phyloP scores from a whole-genome alignment of 2,797 vertebrate species.

The Myripristis murdjan region DNA sequence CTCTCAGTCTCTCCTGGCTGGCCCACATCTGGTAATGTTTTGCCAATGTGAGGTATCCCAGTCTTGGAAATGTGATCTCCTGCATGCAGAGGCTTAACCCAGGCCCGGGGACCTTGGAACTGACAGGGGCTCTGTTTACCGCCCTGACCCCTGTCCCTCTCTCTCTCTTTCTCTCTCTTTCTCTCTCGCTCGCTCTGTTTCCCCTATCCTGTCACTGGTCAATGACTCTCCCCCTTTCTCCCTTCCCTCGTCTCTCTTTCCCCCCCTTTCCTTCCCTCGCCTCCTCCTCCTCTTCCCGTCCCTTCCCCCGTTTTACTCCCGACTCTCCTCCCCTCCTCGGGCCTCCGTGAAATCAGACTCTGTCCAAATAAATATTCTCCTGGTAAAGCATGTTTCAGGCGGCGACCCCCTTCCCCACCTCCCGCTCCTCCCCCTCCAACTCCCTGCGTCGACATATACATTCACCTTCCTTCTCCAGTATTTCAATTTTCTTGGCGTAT shows the following conservation, averaged over 20 bases:
- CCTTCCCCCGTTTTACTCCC: background rate
- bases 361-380: slow-evolving; percentile 44
- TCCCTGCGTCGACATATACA: background rate
- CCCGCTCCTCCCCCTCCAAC: background rate
- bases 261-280: background rate
- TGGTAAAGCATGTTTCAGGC: background rate
- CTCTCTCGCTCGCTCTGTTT: background rate
- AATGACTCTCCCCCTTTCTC: slow-evolving; percentile 4
- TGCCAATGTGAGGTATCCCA: slow-evolving; percentile 71
- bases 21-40: slow-evolving; percentile 79
- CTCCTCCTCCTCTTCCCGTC: background rate
- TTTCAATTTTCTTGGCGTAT: no score
- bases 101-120: slow-evolving; percentile 19
- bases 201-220: slow-evolving; percentile 20
- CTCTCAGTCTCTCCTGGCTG: slow-evolving; percentile 37
- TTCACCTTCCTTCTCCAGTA: no score
- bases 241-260: background rate
- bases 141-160: slow-evolving; percentile 14
- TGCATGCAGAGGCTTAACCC: slow-evolving; percentile 33
- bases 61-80: slow-evolving; percentile 72
- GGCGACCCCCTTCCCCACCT: background rate
- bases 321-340: slow-evolving; percentile 4
- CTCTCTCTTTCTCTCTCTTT: background rate
- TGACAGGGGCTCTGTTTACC: slow-evolving; percentile 26
- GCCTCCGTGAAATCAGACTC: slow-evolving; percentile 38